Evolutionary conservation across 2,888 invertebrate species (phyloP).

Genomic region (Calliopum simillimum): DNA sequence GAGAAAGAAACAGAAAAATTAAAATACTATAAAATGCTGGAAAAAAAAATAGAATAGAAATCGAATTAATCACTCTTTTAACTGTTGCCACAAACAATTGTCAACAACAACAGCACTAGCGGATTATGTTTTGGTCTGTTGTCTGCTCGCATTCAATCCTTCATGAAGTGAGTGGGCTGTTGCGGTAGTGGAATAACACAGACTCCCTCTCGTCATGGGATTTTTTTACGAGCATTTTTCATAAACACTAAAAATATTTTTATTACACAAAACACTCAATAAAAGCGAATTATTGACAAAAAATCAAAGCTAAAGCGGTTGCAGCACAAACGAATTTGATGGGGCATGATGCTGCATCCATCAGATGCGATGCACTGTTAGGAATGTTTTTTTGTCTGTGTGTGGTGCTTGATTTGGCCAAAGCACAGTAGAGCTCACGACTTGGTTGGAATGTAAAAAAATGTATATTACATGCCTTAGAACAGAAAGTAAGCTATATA

Average conservation of each 20-base stretch:
- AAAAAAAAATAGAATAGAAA: not conserved
- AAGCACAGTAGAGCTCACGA: no score
- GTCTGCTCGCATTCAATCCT: not conserved
- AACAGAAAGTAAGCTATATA: no score
- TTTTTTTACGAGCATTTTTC: slow-evolving; percentile 47
- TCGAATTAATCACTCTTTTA: slow-evolving; percentile 5
- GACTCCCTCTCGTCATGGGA: slow-evolving; percentile 36
- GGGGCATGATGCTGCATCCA: no score
- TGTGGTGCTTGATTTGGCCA: no score
- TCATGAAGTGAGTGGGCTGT: not conserved
- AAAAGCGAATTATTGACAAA: slow-evolving; percentile 31
- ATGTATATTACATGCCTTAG: no score
- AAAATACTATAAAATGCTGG: no score
- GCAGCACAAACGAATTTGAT: no score
- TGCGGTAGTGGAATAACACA: not conserved
- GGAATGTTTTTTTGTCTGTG: no score
- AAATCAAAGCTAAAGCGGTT: no score
- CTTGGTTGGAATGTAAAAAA: no score
- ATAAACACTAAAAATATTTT: slow-evolving; percentile 47
- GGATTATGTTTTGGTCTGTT: not conserved
- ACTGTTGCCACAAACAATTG: slow-evolving; percentile 16
- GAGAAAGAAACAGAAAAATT: no score
- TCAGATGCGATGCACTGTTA: no score
- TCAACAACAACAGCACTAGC: slow-evolving; percentile 1
- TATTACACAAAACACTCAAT: slow-evolving; percentile 48